Base-by-base conservation (phyloP, 2,797 vertebrate genomes). In the Bradypodion ventrale region DNA sequence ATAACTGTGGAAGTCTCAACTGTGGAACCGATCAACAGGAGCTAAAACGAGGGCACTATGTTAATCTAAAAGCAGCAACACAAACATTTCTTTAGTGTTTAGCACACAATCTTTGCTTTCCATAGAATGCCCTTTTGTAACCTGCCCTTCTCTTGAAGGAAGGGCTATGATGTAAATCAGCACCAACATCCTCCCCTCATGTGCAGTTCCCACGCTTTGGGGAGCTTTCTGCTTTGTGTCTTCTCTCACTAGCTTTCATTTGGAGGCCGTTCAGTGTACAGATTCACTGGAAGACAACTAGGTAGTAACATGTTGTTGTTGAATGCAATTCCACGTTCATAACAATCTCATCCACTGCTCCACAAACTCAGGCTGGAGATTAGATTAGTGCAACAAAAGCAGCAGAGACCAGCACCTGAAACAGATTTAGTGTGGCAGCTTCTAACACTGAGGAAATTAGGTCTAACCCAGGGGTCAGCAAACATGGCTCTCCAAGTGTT, bases 41-140 rank as follows among this genome's bases (percentile, higher is more conserved):
- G 77, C 91, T 89, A 82, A 91, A 92, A 90, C 74, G 75, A 84
- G 75, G 89, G 74, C 88, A 78, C 76, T 65, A 70, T 0, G 0
- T 68, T 85, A 79, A 86, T 76, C 92, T 91, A 91, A 93, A 92
- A 90, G 89, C 66, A 87, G 93, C 83, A 92, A 93, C 56, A 78
- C 83, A 92, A 92, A 92, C 88, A 91, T 94, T 90, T 82, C 75
- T 90, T 85, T 84, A 84, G 77, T 86, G 70, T 0, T 89, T 65
- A 2, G 76, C 68, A 79, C 59, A 37, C 37, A 75, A 68, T 87
- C 42, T 89, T 91, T 69, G 86, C 90, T 89, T 90, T 91, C 91
- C 89, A 84, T 92, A 92, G 90, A 90, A 94, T 80, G 86, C 79
- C 89, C 86, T 93, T 92, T 93, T 85, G 89, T 88, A 90, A 85